Percentiles rank a stretch among this genome's conserved stretches.
Conservation (phyloP, 2,113 vertebrate genomes). For the Sceloporus tristichus region DNA sequence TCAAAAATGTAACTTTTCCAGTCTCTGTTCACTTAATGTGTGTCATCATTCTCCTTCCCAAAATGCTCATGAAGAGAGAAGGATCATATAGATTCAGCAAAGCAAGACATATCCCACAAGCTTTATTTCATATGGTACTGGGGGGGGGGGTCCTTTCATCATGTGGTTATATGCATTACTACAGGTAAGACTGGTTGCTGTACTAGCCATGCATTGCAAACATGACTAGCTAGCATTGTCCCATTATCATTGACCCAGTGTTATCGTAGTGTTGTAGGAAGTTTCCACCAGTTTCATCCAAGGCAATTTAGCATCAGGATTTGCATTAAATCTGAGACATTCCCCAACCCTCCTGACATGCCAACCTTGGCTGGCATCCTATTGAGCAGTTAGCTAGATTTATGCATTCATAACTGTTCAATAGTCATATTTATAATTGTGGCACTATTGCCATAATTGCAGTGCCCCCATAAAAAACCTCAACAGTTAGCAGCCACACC, state of each 20-base stretch:
- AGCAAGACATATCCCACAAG: neutral
- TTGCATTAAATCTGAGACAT: neutral
- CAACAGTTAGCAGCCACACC: neutral
- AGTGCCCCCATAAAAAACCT: too few species aligned
- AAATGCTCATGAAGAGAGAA: neutral
- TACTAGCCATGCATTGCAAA: neutral
- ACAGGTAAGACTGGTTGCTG: too few species aligned
- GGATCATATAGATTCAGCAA: neutral
- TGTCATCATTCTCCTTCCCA: neutral
- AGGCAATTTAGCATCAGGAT: neutral
- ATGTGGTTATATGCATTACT: neutral
- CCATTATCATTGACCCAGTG: too few species aligned
- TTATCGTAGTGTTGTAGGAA: neutral
- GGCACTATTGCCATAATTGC: neutral
- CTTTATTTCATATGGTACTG: neutral
- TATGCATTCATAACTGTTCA: neutral
- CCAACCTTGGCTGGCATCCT: too few species aligned
- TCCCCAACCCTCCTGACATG: neutral
- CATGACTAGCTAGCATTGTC: too few species aligned
- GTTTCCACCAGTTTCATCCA: neutral
- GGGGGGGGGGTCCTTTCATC: neutral
- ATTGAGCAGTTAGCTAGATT: neutral
- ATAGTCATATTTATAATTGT: too few species aligned
- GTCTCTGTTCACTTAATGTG: too few species aligned
- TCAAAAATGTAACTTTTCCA: too few species aligned